Percentiles rank a stretch among this genome's conserved stretches.
Evolutionary conservation across 2,113 vertebrate genomes (phyloP).

Genomic region (Cochlearius cochlearius): DNA sequence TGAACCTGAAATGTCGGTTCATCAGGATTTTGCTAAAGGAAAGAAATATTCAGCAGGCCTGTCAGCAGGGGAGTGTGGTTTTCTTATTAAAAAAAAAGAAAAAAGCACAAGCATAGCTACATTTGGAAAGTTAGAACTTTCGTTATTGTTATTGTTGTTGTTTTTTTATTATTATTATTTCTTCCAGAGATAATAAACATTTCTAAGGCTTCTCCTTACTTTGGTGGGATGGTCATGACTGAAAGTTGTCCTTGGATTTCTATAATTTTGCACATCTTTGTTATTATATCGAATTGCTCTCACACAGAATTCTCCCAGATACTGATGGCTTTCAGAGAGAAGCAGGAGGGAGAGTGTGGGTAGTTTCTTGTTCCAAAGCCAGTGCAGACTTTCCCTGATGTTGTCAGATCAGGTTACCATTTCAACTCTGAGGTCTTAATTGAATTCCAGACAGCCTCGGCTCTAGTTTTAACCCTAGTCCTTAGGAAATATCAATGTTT

Average conservation of each 20-base stretch:
- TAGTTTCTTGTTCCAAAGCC: neutral
- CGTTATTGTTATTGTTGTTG: neutral
- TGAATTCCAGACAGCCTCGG: neutral
- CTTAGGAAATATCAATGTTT: neutral
- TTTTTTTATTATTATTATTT: neutral
- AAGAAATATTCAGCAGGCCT: conserved; percentile 62
- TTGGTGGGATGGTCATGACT: neutral
- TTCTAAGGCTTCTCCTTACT: neutral
- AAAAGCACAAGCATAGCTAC: neutral
- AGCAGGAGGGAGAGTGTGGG: neutral
- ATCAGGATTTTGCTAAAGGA: conserved; percentile 66
- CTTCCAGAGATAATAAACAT: neutral
- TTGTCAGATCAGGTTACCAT: neutral
- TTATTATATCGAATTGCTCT: neutral
- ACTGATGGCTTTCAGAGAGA: neutral
- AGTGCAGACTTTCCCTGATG: neutral
- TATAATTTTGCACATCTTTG: neutral
- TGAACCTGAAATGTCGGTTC: conserved; percentile 65
- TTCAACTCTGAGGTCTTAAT: neutral
- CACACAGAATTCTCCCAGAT: neutral
- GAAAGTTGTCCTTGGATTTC: neutral
- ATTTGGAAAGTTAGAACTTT: neutral
- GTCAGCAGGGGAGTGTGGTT: neutral
- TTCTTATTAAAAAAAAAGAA: neutral
- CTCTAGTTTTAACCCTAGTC: neutral